These are phyloP conservation scores for Tretioscincus oriximinensis DNA, from an alignment of 2,113 vertebrate genomes.

Conservation along the genomic window DNA sequence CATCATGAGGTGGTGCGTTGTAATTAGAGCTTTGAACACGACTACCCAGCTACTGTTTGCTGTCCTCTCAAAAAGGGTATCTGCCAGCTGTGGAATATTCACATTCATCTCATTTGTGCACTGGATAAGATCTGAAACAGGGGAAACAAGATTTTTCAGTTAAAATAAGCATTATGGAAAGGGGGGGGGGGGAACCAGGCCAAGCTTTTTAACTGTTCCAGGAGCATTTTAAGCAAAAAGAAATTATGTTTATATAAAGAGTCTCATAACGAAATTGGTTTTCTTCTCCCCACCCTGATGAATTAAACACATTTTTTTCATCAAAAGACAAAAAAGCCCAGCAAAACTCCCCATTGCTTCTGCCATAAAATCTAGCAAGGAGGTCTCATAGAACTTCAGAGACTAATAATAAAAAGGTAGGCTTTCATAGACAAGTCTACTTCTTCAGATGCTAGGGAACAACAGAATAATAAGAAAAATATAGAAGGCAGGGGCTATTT, in stretches of 20 bases:
- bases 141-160: constrained; percentile 39
- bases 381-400: background rate
- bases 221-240: background rate
- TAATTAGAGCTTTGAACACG: constrained; percentile 96
- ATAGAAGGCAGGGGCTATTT: too few relatives aligned
- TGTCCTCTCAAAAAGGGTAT: constrained; percentile 87
- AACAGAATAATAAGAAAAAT: too few relatives aligned
- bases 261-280: background rate
- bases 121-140: constrained; percentile 86
- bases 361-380: too few relatives aligned
- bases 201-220: background rate
- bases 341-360: too few relatives aligned
- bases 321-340: background rate
- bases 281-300: background rate
- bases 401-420: too few relatives aligned
- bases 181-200: constrained; percentile 3
- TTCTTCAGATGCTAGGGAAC: background rate
- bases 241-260: background rate
- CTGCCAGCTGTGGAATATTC: constrained; percentile 89
- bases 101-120: constrained; percentile 95
- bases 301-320: background rate
- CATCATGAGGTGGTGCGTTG: constrained; percentile 97
- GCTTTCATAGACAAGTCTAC: background rate
- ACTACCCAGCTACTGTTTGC: constrained; percentile 95
- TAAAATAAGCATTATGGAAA: background rate